A percentile compares a stretch with the other conserved stretches of the same genome.
Conservation (phyloP, 2,113 vertebrate genomes). For the Puma concolor region DNA sequence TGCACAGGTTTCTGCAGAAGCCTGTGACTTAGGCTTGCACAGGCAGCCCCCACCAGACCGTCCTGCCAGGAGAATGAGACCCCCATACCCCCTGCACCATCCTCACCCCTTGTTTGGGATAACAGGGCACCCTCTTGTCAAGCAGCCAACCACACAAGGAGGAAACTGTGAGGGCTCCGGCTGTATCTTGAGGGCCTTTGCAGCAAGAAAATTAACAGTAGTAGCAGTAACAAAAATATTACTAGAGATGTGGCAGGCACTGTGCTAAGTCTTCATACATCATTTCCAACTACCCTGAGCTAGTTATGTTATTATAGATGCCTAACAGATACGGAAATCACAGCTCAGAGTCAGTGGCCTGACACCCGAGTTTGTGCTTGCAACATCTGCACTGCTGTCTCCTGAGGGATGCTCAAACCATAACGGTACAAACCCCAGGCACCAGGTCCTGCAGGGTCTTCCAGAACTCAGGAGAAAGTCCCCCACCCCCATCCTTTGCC, state of each 20-base stretch:
- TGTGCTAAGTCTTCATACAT: fast-evolving
- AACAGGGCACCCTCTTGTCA: neutral
- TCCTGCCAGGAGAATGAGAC: neutral
- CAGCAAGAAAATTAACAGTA: neutral
- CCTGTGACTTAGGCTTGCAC: neutral
- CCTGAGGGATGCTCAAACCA: neutral
- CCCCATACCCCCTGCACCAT: neutral
- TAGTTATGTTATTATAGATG: neutral
- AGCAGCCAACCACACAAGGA: neutral
- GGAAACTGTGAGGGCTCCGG: neutral
- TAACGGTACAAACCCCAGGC: too few species aligned
- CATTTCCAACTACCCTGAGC: neutral
- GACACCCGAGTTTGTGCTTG: neutral
- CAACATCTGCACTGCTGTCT: neutral
- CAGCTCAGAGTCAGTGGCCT: neutral
- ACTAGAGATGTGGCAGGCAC: neutral
- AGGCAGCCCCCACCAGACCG: neutral
- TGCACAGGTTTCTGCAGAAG: neutral
- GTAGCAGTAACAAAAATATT: neutral
- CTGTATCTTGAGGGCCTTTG: neutral
- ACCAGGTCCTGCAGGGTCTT: neutral
- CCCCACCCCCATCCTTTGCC: neutral
- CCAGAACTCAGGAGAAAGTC: neutral
- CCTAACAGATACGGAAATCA: neutral
- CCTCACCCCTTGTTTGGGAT: neutral